Conservation (phyloP, 2,888 invertebrate species). For the Oscheius sp. region DNA sequence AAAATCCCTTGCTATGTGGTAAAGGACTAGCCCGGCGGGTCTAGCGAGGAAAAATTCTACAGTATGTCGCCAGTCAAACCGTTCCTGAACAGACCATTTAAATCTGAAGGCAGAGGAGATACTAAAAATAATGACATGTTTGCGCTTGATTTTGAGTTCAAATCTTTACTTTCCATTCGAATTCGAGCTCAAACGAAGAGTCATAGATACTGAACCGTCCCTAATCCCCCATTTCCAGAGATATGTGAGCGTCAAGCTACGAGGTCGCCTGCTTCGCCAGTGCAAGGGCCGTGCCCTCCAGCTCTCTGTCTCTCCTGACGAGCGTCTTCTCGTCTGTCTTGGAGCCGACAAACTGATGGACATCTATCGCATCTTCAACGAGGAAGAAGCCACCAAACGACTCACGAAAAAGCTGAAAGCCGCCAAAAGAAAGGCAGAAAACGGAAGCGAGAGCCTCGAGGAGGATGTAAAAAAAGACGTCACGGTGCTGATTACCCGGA, state of each 20-base stretch:
- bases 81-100: too few relatives aligned
- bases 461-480: constrained; percentile 62
- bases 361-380: constrained; percentile 84
- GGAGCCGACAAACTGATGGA: constrained; percentile 87
- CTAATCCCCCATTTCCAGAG: constrained; percentile 74
- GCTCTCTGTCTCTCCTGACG: constrained; percentile 82
- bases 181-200: too few relatives aligned
- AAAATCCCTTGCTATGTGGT: too few relatives aligned
- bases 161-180: too few relatives aligned
- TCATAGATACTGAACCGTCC: too few relatives aligned
- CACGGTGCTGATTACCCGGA: constrained; percentile 74
- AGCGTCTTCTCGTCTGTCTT: constrained; percentile 84
- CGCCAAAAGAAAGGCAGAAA: constrained; percentile 61
- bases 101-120: too few relatives aligned
- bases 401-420: constrained; percentile 82
- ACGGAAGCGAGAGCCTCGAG: constrained; percentile 1
- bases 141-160: too few relatives aligned
- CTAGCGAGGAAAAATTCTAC: too few relatives aligned
- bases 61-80: too few relatives aligned
- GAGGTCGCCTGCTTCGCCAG: constrained; percentile 84
- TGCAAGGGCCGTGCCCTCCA: constrained; percentile 85
- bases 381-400: constrained; percentile 84
- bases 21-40: too few relatives aligned
- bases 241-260: constrained; percentile 83
- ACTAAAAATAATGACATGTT: too few relatives aligned